These are phyloP conservation scores for Anarsia innoxiella DNA, from an alignment of 2,888 invertebrate genomes.

Conservation along the genomic window DNA sequence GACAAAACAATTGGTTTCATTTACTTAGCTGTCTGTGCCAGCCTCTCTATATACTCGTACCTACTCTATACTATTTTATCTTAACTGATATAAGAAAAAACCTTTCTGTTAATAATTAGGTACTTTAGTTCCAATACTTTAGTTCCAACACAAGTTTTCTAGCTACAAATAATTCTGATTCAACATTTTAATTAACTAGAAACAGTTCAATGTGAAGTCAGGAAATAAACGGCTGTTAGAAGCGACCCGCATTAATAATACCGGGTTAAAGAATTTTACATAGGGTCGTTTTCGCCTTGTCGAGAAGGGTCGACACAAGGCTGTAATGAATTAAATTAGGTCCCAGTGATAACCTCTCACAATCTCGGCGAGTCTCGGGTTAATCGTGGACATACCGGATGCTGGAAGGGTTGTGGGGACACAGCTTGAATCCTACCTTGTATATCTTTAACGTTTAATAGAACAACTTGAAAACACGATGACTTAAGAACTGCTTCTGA, in stretches of 20 bases:
- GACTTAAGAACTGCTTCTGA: no score
- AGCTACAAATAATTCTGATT: not conserved
- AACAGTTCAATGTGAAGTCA: not conserved
- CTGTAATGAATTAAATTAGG: slow-evolving; percentile 71
- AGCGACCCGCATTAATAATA: not conserved
- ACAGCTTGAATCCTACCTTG: no score
- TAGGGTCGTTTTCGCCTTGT: slow-evolving; percentile 49
- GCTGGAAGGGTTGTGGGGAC: slow-evolving; percentile 34
- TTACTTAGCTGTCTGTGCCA: no score
- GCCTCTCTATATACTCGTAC: no score
- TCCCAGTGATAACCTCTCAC: slow-evolving; percentile 62
- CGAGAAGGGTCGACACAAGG: slow-evolving; percentile 57
- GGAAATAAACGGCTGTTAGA: not conserved
- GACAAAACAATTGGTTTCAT: no score
- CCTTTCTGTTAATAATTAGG: not conserved
- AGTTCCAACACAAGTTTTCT: not conserved
- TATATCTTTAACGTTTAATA: no score
- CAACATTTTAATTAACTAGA: not conserved
- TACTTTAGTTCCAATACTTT: not conserved
- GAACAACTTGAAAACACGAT: no score
- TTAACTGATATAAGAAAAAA: not conserved
- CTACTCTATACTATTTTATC: no score
- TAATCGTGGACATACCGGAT: slow-evolving; percentile 25
- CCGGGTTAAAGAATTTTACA: slow-evolving; percentile 54
- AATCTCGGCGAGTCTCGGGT: slow-evolving; percentile 44